phyloP scores from a whole-genome alignment of 2,888 invertebrate genomes.

The Epinotia nisella region DNA sequence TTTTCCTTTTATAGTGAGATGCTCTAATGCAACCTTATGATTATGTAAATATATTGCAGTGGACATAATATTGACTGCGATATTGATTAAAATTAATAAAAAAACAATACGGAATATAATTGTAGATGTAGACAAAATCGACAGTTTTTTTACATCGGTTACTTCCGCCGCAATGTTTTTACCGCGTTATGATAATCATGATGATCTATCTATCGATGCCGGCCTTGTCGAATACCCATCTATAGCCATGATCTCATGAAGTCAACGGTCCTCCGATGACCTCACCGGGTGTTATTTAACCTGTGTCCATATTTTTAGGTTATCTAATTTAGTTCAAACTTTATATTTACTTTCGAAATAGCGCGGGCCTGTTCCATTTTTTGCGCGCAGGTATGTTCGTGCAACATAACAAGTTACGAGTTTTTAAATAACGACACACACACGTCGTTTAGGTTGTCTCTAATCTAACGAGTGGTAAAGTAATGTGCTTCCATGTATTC shows the following conservation, averaged over 20 bases:
- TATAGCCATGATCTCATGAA: conserved; percentile 57
- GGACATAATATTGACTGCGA: too few species aligned
- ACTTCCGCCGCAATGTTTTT: conserved; percentile 31
- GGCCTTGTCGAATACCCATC: conserved; percentile 49
- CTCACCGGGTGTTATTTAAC: conserved; percentile 48
- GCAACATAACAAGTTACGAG: neutral
- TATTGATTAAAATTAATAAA: neutral
- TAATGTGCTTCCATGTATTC: neutral
- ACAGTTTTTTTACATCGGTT: conserved; percentile 3
- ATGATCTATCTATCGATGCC: conserved; percentile 25
- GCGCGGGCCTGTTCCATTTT: neutral
- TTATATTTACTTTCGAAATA: conserved; percentile 32
- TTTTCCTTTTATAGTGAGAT: too few species aligned
- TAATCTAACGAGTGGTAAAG: neutral
- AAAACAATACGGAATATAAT: neutral
- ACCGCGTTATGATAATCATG: conserved; percentile 25
- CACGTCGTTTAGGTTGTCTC: neutral
- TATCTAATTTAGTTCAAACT: conserved; percentile 42
- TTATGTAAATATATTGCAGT: too few species aligned
- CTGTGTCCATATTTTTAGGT: conserved; percentile 14
- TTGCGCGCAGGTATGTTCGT: neutral
- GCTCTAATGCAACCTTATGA: too few species aligned
- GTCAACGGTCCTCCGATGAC: conserved; percentile 54
- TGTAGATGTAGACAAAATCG: neutral
- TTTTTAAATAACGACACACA: neutral